A percentile compares a stretch with the other conserved stretches of the same genome.
These are phyloP conservation scores for Drosophila mauritiana DNA, from an alignment of 1,140 invertebrate genomes.

Conservation along the genomic window DNA sequence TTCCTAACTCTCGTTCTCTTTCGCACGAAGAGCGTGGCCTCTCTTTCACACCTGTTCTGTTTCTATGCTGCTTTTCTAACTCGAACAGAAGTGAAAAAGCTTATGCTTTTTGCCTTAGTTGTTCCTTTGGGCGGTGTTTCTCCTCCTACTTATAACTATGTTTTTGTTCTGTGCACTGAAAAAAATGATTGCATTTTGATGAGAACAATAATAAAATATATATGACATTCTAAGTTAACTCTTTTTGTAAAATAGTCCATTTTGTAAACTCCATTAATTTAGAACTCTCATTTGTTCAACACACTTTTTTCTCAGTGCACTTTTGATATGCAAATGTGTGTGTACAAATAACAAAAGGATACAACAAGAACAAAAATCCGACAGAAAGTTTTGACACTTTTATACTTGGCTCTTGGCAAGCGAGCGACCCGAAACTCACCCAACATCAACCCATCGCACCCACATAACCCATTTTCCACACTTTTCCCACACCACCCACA, in stretches of 20 bases:
- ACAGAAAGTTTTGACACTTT: conserved; percentile 81
- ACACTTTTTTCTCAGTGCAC: neutral
- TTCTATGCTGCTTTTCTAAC: conserved; percentile 18
- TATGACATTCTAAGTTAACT: no score
- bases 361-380: conserved; percentile 66
- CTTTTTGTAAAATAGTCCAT: no score
- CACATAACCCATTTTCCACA: conserved; percentile 16
- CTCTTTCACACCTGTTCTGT: conserved; percentile 1
- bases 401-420: conserved; percentile 72
- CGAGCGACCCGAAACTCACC: conserved; percentile 60
- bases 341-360: conserved; percentile 72
- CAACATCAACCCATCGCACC: conserved; percentile 11
- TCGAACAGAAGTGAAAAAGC: conserved; percentile 46
- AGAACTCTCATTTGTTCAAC: neutral
- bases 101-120: conserved; percentile 68
- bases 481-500: conserved; percentile 24
- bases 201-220: no score
- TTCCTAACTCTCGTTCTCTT: neutral
- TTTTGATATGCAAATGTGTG: conserved; percentile 30
- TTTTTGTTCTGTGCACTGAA: conserved; percentile 16
- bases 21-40: neutral
- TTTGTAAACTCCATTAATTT: no score
- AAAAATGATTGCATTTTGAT: neutral
- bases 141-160: conserved; percentile 10
- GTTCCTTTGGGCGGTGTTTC: conserved; percentile 38